Conservation (phyloP, 2,797 vertebrate species). For the Aselliscus stoliczkanus region DNA sequence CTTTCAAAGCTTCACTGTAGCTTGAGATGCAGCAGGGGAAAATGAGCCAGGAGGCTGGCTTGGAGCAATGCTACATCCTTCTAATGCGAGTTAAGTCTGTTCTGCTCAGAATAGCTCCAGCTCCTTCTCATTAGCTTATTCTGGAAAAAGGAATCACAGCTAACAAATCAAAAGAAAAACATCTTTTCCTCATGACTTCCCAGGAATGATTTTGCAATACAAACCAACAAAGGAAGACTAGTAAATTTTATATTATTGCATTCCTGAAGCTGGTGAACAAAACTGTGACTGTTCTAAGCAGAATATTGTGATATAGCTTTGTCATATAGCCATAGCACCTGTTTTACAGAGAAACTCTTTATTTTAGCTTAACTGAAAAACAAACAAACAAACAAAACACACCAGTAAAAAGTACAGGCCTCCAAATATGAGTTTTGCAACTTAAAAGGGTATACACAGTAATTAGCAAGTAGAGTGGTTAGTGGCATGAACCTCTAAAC, state of each 20-base stretch:
- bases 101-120: not conserved
- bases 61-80: not conserved
- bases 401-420: not conserved
- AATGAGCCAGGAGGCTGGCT: not conserved
- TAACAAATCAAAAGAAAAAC: conserved; percentile 2
- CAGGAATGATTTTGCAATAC: not conserved
- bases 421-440: not conserved
- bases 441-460: not conserved
- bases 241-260: not conserved
- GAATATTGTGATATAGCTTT: not conserved
- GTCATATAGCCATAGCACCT: not conserved
- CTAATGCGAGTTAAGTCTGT: not conserved
- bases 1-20: not conserved
- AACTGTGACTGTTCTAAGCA: conserved; percentile 7
- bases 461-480: not conserved
- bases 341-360: not conserved
- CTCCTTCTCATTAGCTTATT: not conserved
- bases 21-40: not conserved
- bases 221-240: not conserved
- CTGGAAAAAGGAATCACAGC: not conserved
- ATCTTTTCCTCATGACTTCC: not conserved
- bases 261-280: not conserved
- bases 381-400: not conserved
- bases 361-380: not conserved
- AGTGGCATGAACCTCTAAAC: not conserved